These are phyloP conservation scores for Indicator maculatus DNA, from an alignment of 2,113 vertebrate species.

Conservation along the genomic window DNA sequence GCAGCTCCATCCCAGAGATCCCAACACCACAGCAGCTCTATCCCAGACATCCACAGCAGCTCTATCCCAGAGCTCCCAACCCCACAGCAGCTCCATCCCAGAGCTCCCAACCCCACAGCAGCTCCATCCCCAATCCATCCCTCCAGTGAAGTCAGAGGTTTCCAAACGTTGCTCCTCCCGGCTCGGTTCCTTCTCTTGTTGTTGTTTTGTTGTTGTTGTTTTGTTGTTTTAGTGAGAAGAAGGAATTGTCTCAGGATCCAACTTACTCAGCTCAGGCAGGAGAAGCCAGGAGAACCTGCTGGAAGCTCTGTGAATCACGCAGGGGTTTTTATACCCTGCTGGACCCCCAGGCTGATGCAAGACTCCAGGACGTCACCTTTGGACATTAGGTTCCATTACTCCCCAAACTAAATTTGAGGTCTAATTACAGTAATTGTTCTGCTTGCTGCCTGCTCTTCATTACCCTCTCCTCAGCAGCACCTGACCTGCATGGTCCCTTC, in stretches of 20 bases:
- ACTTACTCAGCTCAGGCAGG: conserved; percentile 61
- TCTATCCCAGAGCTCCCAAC: background rate
- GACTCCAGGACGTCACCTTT: conserved; percentile 61
- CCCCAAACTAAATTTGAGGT: conserved; percentile 36
- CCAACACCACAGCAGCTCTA: too few species aligned
- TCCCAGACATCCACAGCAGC: too few species aligned
- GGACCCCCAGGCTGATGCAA: conserved; percentile 70
- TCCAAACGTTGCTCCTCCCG: background rate
- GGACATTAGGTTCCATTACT: conserved; percentile 55
- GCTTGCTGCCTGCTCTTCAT: conserved; percentile 21
- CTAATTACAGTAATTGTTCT: conserved; percentile 64
- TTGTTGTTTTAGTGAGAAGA: background rate
- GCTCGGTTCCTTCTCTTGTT: too few species aligned
- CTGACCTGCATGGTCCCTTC: background rate
- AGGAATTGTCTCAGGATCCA: background rate
- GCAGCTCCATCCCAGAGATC: too few species aligned
- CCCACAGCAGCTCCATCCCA: too few species aligned
- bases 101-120: background rate
- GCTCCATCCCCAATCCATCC: too few species aligned
- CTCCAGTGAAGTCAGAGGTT: background rate
- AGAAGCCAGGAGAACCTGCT: conserved; percentile 54
- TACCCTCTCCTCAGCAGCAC: conserved; percentile 12
- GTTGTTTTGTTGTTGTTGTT: background rate
- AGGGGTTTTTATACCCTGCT: conserved; percentile 52
- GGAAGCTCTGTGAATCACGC: conserved; percentile 52